Evolutionary conservation across 2,888 invertebrate genomes (phyloP).

Genomic region (Cataglyphis cursor): DNA sequence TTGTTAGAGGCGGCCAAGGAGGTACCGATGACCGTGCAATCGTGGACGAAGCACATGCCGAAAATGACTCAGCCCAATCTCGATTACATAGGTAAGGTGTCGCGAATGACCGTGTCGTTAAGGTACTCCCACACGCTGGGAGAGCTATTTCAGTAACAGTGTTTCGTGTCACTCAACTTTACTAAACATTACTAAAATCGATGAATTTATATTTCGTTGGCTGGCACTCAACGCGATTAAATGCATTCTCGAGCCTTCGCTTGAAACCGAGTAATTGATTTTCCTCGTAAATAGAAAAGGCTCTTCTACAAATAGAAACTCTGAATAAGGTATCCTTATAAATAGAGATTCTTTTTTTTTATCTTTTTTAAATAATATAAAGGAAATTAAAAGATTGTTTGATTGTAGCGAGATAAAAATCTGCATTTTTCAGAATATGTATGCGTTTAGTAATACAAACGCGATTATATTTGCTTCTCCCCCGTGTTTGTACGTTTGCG

Average conservation of each 20-base stretch:
- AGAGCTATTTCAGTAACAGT: neutral
- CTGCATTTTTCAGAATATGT: neutral
- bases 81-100: constrained; percentile 95
- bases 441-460: neutral
- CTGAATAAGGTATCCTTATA: neutral
- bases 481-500: neutral
- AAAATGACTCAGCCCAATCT: constrained; percentile 98
- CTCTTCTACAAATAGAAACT: constrained; percentile 15
- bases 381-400: neutral
- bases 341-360: neutral
- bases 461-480: neutral
- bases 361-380: neutral
- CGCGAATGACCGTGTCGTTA: neutral
- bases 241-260: neutral
- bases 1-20: constrained; percentile 60
- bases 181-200: constrained; percentile 12
- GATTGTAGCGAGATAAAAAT: neutral
- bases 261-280: neutral
- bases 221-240: neutral
- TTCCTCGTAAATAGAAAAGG: neutral
- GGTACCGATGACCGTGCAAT: constrained; percentile 91
- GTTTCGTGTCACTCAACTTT: constrained; percentile 3
- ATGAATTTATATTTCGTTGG: neutral
- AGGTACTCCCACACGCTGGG: neutral
- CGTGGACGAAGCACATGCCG: constrained; percentile 96